These are phyloP conservation scores for Montipora foliosa DNA, from an alignment of 64 coral and sea anemone species.

Conservation along the genomic window DNA sequence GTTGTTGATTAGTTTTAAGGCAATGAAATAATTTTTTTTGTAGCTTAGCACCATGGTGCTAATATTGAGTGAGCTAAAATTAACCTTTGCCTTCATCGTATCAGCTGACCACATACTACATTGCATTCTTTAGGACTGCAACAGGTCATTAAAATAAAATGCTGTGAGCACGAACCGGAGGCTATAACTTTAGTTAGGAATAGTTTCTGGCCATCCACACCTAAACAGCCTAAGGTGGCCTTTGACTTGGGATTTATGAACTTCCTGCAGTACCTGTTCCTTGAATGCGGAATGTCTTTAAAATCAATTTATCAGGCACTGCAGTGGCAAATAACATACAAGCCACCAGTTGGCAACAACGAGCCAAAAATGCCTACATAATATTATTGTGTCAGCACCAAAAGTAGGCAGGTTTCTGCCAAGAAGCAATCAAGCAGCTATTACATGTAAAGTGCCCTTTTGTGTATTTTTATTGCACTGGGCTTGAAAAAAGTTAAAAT, in stretches of 20 bases:
- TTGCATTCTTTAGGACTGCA: no score
- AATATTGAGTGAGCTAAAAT: no score
- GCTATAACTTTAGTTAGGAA: no score
- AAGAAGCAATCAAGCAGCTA: no score
- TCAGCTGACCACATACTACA: no score
- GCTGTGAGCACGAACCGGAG: no score
- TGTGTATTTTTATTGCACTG: neutral
- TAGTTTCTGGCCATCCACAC: neutral
- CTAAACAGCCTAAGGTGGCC: conserved; percentile 60
- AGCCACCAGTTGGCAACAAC: neutral
- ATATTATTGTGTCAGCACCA: neutral
- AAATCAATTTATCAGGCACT: conserved; percentile 60
- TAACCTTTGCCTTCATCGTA: no score
- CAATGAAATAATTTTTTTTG: no score
- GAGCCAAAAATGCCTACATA: neutral
- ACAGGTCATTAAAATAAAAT: no score
- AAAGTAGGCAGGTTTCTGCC: neutral
- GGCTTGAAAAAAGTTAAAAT: neutral
- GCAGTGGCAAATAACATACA: conserved; percentile 32
- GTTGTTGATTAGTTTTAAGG: no score
- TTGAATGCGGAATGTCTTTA: conserved; percentile 58
- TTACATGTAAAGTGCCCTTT: no score
- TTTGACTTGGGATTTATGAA: conserved; percentile 53
- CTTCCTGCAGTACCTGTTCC: conserved; percentile 24
- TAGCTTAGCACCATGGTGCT: no score